Percentiles rank a stretch among this genome's conserved stretches.
These are phyloP conservation scores for Lepus timidus DNA, from an alignment of 2,113 vertebrate genomes.

Conservation along the genomic window DNA sequence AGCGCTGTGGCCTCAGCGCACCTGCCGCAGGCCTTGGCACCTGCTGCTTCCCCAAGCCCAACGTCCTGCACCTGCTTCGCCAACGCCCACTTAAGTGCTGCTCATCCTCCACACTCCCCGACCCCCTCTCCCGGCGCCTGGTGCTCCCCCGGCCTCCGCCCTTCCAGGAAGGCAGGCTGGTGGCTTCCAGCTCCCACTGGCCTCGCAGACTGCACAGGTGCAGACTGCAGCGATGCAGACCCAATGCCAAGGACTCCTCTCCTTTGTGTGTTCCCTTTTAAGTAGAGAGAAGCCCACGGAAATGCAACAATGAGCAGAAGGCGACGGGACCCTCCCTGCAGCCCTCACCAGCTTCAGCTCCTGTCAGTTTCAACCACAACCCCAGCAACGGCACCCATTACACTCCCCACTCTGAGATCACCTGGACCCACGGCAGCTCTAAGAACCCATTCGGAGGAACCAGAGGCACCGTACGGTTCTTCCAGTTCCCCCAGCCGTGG, in stretches of 20 bases:
- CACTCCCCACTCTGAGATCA: background rate
- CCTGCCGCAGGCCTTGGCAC: background rate
- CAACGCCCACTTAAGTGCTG: too few species aligned
- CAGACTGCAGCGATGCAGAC: accelerated
- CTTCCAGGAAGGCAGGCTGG: background rate
- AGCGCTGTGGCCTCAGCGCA: background rate
- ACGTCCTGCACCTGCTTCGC: background rate
- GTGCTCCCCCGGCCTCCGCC: background rate
- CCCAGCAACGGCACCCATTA: background rate
- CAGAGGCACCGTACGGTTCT: too few species aligned
- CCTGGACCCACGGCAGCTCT: background rate
- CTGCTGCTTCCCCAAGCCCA: background rate
- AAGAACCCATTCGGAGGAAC: too few species aligned
- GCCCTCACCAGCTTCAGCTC: background rate
- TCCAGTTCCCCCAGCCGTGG: background rate
- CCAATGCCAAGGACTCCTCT: background rate
- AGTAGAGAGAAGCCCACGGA: background rate
- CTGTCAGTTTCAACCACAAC: background rate
- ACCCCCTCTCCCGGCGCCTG: accelerated
- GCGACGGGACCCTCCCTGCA: background rate
- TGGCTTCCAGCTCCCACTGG: background rate
- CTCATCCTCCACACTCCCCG: background rate
- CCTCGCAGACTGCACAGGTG: background rate
- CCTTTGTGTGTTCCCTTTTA: background rate
- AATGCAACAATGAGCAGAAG: background rate